Evolutionary conservation across 2,888 invertebrate species (phyloP).

Genomic region (Portevinia maculata): DNA sequence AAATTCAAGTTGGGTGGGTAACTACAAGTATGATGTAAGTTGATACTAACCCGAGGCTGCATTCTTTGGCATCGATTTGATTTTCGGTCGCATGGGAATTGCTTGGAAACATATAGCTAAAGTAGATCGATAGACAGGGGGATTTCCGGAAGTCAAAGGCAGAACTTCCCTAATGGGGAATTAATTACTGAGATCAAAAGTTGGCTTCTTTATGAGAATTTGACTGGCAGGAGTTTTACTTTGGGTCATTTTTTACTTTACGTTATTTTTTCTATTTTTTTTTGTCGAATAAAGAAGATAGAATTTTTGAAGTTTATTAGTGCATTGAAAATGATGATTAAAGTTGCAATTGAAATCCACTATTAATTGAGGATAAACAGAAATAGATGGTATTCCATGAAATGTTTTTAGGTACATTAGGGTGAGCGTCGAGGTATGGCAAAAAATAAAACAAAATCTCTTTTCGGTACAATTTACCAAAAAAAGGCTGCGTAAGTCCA

Average conservation of each 20-base stretch:
- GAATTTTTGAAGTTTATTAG: background rate
- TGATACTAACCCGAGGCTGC: constrained; percentile 54
- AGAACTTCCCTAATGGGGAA: constrained; percentile 58
- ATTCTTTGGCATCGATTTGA: constrained; percentile 65
- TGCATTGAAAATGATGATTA: too few species aligned
- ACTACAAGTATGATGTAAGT: constrained; percentile 41
- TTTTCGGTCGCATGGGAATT: constrained; percentile 44
- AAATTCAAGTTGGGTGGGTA: constrained; percentile 2
- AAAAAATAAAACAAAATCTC: too few species aligned
- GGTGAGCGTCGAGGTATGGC: too few species aligned
- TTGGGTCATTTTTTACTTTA: too few species aligned
- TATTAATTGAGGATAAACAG: too few species aligned
- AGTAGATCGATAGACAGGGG: constrained; percentile 2
- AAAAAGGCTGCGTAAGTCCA: too few species aligned
- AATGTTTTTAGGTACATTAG: too few species aligned
- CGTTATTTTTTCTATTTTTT: constrained; percentile 1
- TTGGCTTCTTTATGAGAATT: constrained; percentile 37
- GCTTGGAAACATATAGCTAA: constrained; percentile 14
- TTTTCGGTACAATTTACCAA: too few species aligned
- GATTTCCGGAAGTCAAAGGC: constrained; percentile 16
- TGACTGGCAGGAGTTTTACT: constrained; percentile 2
- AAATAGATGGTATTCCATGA: too few species aligned
- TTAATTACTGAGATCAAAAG: constrained; percentile 70
- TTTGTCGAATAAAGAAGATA: background rate
- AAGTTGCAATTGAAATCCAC: too few species aligned